A percentile compares a stretch with the other conserved stretches of the same genome.
phyloP scores from a whole-genome alignment of 2,888 invertebrate species.

The Pyrrhia umbra region DNA sequence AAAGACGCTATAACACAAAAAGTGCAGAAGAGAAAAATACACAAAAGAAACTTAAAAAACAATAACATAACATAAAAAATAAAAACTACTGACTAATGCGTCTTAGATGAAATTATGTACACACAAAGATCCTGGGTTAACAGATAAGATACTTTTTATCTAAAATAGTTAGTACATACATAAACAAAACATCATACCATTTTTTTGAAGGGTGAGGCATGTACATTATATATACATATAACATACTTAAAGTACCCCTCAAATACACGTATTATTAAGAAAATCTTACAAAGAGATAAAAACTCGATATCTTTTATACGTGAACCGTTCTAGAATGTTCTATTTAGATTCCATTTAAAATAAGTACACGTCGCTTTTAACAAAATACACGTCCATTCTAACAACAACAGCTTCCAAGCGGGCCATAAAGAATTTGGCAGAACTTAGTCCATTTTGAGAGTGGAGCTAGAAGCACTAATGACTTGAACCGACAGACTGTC shows the following conservation, averaged over 20 bases:
- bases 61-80: too few relatives aligned
- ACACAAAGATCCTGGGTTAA: too few relatives aligned
- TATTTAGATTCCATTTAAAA: slow-evolving; percentile 9
- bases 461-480: slow-evolving; percentile 51
- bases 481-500: slow-evolving; percentile 39
- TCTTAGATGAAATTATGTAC: too few relatives aligned
- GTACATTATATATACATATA: background rate
- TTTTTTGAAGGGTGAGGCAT: background rate
- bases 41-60: too few relatives aligned
- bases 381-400: slow-evolving; percentile 7
- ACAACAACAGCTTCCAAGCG: slow-evolving; percentile 30
- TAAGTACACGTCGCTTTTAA: slow-evolving; percentile 9
- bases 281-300: background rate
- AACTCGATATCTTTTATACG: background rate
- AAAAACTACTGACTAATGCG: too few relatives aligned
- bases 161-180: too few relatives aligned
- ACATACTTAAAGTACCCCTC: too few relatives aligned
- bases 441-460: slow-evolving; percentile 49
- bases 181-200: too few relatives aligned
- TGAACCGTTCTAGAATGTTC: background rate
- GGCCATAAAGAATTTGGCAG: slow-evolving; percentile 45
- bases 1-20: too few relatives aligned
- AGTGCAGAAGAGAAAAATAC: too few relatives aligned
- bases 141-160: too few relatives aligned
- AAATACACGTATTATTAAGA: background rate